Base-by-base conservation (phyloP, 2,113 vertebrate genomes). In the Hyaena hyaena region DNA sequence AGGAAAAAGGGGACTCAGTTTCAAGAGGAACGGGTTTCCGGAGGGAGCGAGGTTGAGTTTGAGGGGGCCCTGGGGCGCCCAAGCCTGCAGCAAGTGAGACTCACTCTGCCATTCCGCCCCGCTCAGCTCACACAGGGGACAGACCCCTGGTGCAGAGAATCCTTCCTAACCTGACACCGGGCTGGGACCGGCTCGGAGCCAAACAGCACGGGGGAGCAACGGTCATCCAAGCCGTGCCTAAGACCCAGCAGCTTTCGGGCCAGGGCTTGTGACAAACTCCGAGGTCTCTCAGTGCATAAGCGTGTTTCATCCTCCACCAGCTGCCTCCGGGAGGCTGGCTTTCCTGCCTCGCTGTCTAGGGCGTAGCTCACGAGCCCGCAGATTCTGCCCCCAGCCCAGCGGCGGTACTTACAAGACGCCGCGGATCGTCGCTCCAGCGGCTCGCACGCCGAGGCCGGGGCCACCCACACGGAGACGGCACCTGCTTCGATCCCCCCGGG, bases 41-140 rank as follows among this genome's bases (percentile, higher is more conserved):
- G 1, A 33, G 28, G 48, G 26, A 10, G 65, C 0, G 2, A 11
- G 6, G 26, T 1, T 4, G n/a, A 5, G 4, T 1, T 9, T 24
- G 19, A 7, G 19, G 3, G 1, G 4, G 6, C 28, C 1, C 1
- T 0, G 10, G 50, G 0, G 0, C 2, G 0, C 8, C 31, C 45
- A 5, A 4, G 17, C 26, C 58, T 4, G 4, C 4, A 4, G 9
- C 15, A 2, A 14, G 33, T 0, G 6, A 1, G 1, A 33, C 33
- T 11, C 10, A 0, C 7, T 7, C 24, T 4, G 16, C n/a, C 71
- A 50, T 53, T 33, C 10, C 7, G 7, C 15, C 79, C 68, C 1
- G 12, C 65, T 66, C n/a, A 11, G 5, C 12, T 5, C 6, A 24
- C n/a, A 50, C 26, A 24, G 15, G 2, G 14, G 61, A 8, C n/a